Conservation (phyloP, 2,797 vertebrate species). For the Enteromius unitaeniatus region DNA sequence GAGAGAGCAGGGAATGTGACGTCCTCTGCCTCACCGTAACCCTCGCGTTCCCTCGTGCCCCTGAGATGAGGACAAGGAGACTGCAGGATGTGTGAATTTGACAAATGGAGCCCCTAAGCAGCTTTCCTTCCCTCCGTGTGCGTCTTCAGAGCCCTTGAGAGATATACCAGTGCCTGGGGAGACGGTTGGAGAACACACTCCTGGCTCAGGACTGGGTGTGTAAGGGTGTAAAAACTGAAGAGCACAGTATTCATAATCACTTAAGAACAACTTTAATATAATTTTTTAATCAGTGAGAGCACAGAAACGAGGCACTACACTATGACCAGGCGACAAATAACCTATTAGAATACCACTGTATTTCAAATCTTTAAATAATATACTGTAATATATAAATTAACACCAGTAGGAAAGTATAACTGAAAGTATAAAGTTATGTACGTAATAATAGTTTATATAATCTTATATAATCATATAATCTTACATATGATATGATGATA, state of each 20-base stretch:
- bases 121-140: slow-evolving; percentile 12
- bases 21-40: slow-evolving; percentile 25
- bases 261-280: background rate
- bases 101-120: slow-evolving; percentile 49
- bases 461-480: background rate
- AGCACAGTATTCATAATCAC: background rate
- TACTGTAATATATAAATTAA: background rate
- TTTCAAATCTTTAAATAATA: background rate
- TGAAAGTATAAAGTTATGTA: too few species aligned
- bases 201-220: background rate
- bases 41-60: background rate
- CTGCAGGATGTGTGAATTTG: slow-evolving; percentile 35
- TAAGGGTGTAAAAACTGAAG: background rate
- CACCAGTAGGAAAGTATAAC: background rate
- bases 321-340: background rate
- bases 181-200: slow-evolving; percentile 11
- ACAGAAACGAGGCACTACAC: background rate
- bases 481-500: too few species aligned
- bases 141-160: slow-evolving; percentile 30
- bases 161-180: slow-evolving; percentile 32
- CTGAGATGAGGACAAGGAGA: slow-evolving; percentile 16
- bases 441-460: background rate
- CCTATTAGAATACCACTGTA: background rate
- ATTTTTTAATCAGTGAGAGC: background rate
- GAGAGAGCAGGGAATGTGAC: slow-evolving; percentile 6